phyloP scores from a whole-genome alignment of 2,888 invertebrate species.

The Orthonevra nobilis region DNA sequence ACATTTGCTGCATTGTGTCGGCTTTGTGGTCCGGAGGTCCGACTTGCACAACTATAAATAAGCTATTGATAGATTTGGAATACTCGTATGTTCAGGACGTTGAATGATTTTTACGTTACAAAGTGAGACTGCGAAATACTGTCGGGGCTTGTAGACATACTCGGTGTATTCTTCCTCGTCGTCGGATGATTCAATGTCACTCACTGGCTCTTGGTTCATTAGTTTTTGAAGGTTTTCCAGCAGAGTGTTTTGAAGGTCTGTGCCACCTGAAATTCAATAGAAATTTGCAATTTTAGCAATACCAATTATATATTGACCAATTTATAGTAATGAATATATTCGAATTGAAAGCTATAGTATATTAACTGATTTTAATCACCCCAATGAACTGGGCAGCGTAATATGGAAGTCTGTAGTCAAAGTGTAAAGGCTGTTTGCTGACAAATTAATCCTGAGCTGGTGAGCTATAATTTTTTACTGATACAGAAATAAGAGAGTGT shows the following conservation, averaged over 20 bases:
- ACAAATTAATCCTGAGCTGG: no score
- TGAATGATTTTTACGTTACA: slow-evolving; percentile 79
- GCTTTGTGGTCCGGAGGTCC: slow-evolving; percentile 73
- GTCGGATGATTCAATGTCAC: slow-evolving; percentile 77
- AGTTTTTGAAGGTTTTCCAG: slow-evolving; percentile 76
- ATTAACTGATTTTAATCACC: no score
- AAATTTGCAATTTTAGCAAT: no score
- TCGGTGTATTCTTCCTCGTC: slow-evolving; percentile 84
- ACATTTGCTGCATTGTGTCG: slow-evolving; percentile 81
- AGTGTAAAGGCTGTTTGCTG: no score
- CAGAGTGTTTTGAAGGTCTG: slow-evolving; percentile 72
- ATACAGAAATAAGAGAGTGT: no score
- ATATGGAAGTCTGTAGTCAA: no score
- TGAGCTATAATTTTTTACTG: no score
- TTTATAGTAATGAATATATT: no score
- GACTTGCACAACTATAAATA: slow-evolving; percentile 75
- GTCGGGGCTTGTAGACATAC: slow-evolving; percentile 85
- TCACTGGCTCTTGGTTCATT: slow-evolving; percentile 75
- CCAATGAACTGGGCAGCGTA: no score
- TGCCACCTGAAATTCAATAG: slow-evolving; percentile 53
- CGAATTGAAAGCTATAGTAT: no score
- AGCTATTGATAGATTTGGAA: not conserved
- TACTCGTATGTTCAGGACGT: no score
- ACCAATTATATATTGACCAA: no score
- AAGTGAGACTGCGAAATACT: slow-evolving; percentile 83